A percentile compares a stretch with the other conserved stretches of the same genome.
Conservation (phyloP, 2,113 vertebrate genomes). For the Cygnus buccinator region DNA sequence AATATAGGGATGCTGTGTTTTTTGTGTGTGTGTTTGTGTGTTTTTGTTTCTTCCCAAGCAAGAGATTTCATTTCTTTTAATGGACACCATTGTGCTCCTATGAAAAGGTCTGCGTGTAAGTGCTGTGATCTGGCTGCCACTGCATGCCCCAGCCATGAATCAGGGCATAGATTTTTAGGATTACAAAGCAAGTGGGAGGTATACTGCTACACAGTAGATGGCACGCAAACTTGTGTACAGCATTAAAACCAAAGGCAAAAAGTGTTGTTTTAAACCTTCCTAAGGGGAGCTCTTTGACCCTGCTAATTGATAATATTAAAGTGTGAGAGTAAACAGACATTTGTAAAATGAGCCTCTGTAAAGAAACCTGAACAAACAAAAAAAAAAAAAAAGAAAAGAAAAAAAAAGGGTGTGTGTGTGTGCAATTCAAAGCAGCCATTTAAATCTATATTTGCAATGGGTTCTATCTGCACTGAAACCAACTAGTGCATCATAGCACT, state of each 20-base stretch:
- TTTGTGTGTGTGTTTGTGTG: accelerated
- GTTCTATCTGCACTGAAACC: conserved; percentile 10
- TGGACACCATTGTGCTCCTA: neutral
- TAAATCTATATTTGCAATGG: conserved; percentile 26
- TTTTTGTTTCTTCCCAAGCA: conserved; percentile 7
- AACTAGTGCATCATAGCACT: conserved; percentile 12
- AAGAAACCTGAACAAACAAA: neutral
- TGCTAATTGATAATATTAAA: conserved; percentile 69
- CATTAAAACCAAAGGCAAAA: conserved; percentile 44
- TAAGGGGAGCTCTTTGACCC: conserved; percentile 54
- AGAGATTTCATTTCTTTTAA: conserved; percentile 37
- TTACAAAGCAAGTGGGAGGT: conserved; percentile 55
- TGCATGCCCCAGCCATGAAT: conserved; percentile 9
- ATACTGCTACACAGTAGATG: conserved; percentile 22
- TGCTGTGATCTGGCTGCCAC: conserved; percentile 54
- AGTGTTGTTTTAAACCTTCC: conserved; percentile 65
- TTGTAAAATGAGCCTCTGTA: conserved; percentile 35
- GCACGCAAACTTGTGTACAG: conserved; percentile 6
- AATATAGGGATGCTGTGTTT: neutral
- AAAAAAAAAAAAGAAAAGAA: neutral
- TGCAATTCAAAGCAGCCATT: conserved; percentile 41
- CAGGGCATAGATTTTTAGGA: conserved; percentile 12
- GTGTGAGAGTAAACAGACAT: conserved; percentile 57
- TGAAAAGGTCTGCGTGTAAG: conserved; percentile 25
- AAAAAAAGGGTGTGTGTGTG: neutral